Base-by-base conservation (phyloP, 1,140 invertebrate species). In the Mya arenaria region DNA sequence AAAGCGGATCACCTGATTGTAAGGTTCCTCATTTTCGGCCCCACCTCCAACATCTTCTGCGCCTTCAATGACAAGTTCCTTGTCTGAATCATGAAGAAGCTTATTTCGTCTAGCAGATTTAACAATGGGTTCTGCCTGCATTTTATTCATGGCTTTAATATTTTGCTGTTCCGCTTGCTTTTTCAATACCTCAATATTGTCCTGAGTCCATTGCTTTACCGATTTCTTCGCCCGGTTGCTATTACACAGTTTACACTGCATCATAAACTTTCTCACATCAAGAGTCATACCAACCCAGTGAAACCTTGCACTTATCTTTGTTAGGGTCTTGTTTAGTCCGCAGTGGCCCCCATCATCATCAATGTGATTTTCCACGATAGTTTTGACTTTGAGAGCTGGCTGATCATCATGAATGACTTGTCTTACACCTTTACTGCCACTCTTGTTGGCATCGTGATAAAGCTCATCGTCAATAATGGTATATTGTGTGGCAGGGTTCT, bases 331-430 rank as follows among this genome's bases (percentile, higher is more conserved):
- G 68, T 80, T 80, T 17, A 80, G 34, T 28, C 77, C 77, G 34
- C 56, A 30, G 62, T 80, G 77, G n/a, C 41, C 55, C 13, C 77
- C 77, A 28, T 80, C 77, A 19, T 80, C 77, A 34, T 80, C 77
- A 44, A 80, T 80, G 30, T 80, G 77, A 62, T 65, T 68, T 62
- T 80, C 77, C n/a, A 80, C 77, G 25, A 80, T 80, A 15, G 71
- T 55, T 44, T 80, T 80, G 8, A 80, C 77, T 36, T 80, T 80
- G 28, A 80, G 30, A 36, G 77, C 77, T 25, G 77, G 77, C 30
- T 66, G 65, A 30, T 80, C 66, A 44, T 80, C 77, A 34, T 80
- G 77, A 32, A 80, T 58, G 1, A 80, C 77, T 19, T 60, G n/a
- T 36, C 63, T 56, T 13, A 69, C n/a, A 4, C 65, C 77, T 48